Conservation (phyloP, 2,797 vertebrate species). For the Cacajao melanocephalus region DNA sequence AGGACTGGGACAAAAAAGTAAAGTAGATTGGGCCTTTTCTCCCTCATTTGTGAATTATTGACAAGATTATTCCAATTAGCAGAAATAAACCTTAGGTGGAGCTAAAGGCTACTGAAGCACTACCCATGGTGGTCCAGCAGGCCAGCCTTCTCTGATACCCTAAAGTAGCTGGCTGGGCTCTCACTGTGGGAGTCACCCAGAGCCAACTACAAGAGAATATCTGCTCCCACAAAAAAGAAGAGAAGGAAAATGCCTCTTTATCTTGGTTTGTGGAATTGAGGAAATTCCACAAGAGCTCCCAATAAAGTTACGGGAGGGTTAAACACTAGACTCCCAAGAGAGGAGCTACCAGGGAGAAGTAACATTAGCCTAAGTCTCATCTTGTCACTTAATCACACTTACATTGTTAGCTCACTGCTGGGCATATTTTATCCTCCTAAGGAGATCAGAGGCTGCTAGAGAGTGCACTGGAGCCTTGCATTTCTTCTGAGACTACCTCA, state of each 20-base stretch:
- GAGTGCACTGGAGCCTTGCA: background rate
- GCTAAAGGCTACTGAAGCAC: conserved; percentile 38
- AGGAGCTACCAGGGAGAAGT: background rate
- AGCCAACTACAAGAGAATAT: background rate
- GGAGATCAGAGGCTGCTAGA: background rate
- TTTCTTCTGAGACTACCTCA: background rate
- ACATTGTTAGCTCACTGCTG: background rate
- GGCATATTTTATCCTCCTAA: background rate
- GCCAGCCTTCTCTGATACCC: fast-evolving
- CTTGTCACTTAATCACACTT: conserved; percentile 20
- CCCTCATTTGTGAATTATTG: background rate
- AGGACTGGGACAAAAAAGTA: background rate
- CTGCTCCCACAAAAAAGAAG: background rate
- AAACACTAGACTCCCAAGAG: background rate
- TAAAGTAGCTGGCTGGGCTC: background rate
- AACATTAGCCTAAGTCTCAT: background rate
- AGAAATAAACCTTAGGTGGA: conserved; percentile 52
- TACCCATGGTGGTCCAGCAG: too few species aligned
- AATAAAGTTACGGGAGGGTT: background rate
- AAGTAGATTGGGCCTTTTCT: background rate
- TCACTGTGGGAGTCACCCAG: background rate
- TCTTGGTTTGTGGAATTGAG: background rate
- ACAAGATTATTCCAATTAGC: background rate
- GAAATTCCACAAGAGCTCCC: conserved; percentile 8
- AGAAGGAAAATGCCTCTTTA: background rate